Evolutionary conservation across 2,888 invertebrate genomes (phyloP), one percentile per base, ranked within the genome.

Genomic region (Graphium colonna): DNA sequence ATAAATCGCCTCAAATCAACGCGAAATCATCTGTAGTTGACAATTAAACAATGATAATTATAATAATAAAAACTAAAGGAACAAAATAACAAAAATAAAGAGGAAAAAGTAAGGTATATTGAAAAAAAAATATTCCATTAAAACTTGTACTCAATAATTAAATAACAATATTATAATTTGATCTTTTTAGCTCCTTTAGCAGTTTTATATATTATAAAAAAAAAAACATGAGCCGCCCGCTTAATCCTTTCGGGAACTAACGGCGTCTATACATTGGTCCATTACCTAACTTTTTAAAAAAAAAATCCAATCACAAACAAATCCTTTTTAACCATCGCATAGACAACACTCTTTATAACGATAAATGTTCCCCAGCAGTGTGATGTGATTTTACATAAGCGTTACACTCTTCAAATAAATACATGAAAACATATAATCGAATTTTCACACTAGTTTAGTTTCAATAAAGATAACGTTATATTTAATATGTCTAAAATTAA

Each of bases 101-200:
- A 86, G 79, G 82, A 82, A 84, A 21, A 21, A 81, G 80, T 82
- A 79, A 78, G 79, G 75, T 84, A 85, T 85, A 85, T 81, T 81
- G 81, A 84, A 86, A 86, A 82, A 72, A 77, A 82, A 79, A 83
- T 79, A 86, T 81, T 81, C 75, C 76, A 79, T 82, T 85, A 83
- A 84, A 87, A 85, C 87, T 87, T 88, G 89, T 89, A 89, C 86
- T 88, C 88, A 81, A 85, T 86, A 87, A 86, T 87, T 85, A 86
- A 86, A 85, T 86, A 89, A 89, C 88, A 87, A 85, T 87, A 86
- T 85, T 81, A 87, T 86, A 88, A 80, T 87, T 89, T 89, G 87
- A 87, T 88, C 88, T 87, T 76, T 75, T 79, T 73, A 82, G 82
- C 82, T 81, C 80, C 67, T 76, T 76, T 72, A 72, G 72, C 75